Conservation (phyloP, 2,888 invertebrate genomes). For the Brachynemurus nebulosus region DNA sequence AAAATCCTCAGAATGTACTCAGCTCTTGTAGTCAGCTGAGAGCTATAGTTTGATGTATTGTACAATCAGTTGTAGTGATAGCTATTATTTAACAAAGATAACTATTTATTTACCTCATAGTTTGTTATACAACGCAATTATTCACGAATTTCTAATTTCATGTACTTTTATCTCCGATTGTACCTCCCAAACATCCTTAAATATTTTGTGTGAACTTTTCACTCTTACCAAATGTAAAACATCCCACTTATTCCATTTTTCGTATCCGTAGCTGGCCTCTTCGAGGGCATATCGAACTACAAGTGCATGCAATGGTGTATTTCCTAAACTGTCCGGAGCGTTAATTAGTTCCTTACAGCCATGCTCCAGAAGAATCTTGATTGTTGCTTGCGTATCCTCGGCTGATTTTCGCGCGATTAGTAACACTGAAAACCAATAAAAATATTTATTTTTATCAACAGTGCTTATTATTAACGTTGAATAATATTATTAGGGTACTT, state of each 20-base stretch:
- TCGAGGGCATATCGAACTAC: conserved; percentile 52
- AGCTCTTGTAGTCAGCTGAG: no score
- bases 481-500: no score
- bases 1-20: no score
- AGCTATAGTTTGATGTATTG: no score
- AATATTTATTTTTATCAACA: neutral
- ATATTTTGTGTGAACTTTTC: no score
- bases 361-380: conserved; percentile 52
- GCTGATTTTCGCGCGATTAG: conserved; percentile 54
- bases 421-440: conserved; percentile 35
- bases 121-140: no score
- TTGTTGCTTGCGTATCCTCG: conserved; percentile 53
- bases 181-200: no score
- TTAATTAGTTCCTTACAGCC: conserved; percentile 61
- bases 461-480: neutral
- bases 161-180: no score
- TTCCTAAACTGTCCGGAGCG: conserved; percentile 55
- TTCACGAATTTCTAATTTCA: no score
- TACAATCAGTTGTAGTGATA: no score
- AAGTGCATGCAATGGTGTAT: conserved; percentile 55
- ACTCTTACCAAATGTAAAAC: conserved; percentile 49
- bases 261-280: conserved; percentile 50
- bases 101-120: no score
- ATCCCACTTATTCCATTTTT: conserved; percentile 62
- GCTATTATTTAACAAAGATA: no score